These are phyloP conservation scores for Macropis europaea DNA, from an alignment of 2,888 invertebrate genomes.

Conservation along the genomic window DNA sequence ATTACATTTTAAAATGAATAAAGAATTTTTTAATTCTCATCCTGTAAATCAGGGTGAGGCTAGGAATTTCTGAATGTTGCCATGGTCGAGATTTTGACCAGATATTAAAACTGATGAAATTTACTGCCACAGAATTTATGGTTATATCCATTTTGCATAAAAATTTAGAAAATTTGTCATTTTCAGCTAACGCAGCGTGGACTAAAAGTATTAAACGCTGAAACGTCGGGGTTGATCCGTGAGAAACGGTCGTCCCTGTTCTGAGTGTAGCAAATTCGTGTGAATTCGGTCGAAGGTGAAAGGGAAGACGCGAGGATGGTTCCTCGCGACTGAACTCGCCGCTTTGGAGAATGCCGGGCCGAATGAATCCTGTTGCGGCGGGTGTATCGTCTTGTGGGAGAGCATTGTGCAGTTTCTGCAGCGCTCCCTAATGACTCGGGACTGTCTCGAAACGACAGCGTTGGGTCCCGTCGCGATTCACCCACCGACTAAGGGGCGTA, in stretches of 20 bases:
- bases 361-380: slow-evolving; percentile 30
- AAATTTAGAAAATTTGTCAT: no score
- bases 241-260: slow-evolving; percentile 7
- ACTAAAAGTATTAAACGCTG: background rate
- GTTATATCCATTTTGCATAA: no score
- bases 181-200: no score
- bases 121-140: no score
- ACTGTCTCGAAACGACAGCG: slow-evolving; percentile 54
- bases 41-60: no score
- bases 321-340: background rate
- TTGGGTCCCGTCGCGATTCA: slow-evolving; percentile 13
- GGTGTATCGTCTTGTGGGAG: slow-evolving; percentile 39
- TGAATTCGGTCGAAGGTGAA: background rate
- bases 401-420: slow-evolving; percentile 61
- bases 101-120: no score
- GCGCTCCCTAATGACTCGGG: slow-evolving; percentile 67
- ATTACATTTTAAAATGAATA: no score
- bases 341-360: slow-evolving; percentile 15
- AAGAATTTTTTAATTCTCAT: no score
- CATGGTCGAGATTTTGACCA: no score
- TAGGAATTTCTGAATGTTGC: no score
- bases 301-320: slow-evolving; percentile 12
- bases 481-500: slow-evolving; percentile 8
- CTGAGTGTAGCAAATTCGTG: background rate
- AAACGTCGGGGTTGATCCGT: background rate